phyloP scores from a whole-genome alignment of 2,888 invertebrate genomes.

The Macaria notata region DNA sequence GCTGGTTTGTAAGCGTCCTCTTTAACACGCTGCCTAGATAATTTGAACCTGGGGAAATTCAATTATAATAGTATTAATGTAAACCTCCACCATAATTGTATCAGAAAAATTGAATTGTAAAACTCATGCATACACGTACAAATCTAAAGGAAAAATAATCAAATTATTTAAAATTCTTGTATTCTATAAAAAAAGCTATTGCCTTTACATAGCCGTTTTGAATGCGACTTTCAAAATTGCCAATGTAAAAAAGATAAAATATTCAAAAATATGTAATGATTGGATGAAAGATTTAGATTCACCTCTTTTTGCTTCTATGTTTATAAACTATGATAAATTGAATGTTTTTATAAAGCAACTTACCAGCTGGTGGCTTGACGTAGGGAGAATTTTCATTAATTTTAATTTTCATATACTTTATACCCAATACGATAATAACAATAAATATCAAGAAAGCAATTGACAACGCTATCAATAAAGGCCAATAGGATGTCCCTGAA shows the following conservation, averaged over 20 bases:
- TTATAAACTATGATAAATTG: too few species aligned
- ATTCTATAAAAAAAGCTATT: too few species aligned
- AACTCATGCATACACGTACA: neutral
- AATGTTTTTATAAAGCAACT: conserved; percentile 7
- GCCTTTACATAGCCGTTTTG: too few species aligned
- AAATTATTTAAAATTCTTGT: neutral
- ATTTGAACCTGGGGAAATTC: conserved; percentile 71
- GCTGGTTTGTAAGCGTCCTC: conserved; percentile 89
- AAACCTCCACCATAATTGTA: neutral
- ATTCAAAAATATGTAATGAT: too few species aligned
- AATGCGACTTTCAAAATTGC: too few species aligned
- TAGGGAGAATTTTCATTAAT: conserved; percentile 69
- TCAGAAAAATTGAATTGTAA: neutral
- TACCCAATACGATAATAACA: conserved; percentile 66
- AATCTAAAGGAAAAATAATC: conserved; percentile 12
- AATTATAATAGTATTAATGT: neutral
- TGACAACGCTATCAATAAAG: conserved; percentile 63
- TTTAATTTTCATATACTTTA: conserved; percentile 74
- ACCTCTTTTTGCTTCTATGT: too few species aligned
- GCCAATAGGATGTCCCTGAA: conserved; percentile 73
- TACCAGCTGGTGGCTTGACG: conserved; percentile 72
- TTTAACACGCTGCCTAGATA: conserved; percentile 93
- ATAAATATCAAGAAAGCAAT: conserved; percentile 72
- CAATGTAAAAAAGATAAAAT: too few species aligned
- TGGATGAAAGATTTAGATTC: too few species aligned